Evolutionary conservation across 64 coral and sea anemone genomes (phyloP), one percentile per base, ranked within the genome.

Genomic region (Stylophora pistillata): DNA sequence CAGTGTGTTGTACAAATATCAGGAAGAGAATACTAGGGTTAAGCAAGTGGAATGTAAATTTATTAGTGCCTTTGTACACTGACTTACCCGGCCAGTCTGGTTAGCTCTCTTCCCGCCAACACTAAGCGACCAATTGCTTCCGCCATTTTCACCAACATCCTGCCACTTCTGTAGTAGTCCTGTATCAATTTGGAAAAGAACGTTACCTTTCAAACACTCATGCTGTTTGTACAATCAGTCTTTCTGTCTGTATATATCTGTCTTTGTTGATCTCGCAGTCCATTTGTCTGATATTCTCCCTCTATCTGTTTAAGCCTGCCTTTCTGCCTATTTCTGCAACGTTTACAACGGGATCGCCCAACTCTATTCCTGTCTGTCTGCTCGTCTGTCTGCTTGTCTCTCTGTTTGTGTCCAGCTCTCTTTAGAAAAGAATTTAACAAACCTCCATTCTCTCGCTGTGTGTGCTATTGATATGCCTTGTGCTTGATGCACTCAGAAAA

Each of bases 91-190:
- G 97, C 97, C 30, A 99, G 90, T 70, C 93, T 87, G 13, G 97
- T 91, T 87, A 99, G 81, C 71, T 99, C 97, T 78, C 96, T 86
- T 14, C 97, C 97, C 15, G 97, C 97, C 58, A 99, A 85, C 18
- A 95, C 97, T 15, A 99, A 73, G 61, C 97, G 78, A 11, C 97
- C 97, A 86, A 99, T 95, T 3, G 97, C 97, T 80, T 99, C 97
- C 0, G 93, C 97, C 97, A 99, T 99, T 85, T 92, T 99, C 34
- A 99, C 97, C 87, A 99, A 89, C 97, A 99, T 99, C 34, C 97
- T 82, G 56, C 97, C 97, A 85, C 90, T 95, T 60, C 87, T 84
- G 88, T 99, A 99, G 55, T 99, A 99, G 81, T 99, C 97, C 97
- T 99, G 30, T 30, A 14, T 20, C 20, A 27, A 77, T 77, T 52